Evolutionary conservation across 2,113 vertebrate species (phyloP).

Genomic region (Zosterops japonicus): DNA sequence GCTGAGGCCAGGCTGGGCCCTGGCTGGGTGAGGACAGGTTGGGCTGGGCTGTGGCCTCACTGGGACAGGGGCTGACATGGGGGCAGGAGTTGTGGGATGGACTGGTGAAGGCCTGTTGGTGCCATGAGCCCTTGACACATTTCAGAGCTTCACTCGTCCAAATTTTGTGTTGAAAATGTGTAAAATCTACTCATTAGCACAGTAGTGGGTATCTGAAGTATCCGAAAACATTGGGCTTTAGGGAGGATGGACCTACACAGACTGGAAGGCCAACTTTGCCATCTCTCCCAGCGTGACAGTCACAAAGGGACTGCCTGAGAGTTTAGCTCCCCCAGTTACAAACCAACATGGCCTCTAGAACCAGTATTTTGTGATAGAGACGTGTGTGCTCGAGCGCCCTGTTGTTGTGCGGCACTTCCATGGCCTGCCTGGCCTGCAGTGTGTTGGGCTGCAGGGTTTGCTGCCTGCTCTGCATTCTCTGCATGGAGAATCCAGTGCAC

Average conservation of each 20-base stretch:
- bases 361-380: neutral
- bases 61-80: neutral
- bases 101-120: neutral
- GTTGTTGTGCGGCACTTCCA: accelerated
- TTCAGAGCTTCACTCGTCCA: neutral
- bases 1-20: neutral
- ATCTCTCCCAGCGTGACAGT: neutral
- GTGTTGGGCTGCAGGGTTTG: accelerated
- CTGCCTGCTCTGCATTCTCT: neutral
- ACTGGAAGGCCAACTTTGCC: neutral
- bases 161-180: neutral
- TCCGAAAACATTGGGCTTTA: accelerated
- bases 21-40: accelerated
- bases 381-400: accelerated
- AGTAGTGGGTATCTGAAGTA: neutral
- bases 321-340: neutral
- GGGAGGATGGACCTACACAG: neutral
- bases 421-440: neutral
- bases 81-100: accelerated
- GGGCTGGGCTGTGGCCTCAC: neutral
- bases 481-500: neutral
- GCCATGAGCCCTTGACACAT: accelerated
- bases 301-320: neutral
- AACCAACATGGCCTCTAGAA: accelerated
- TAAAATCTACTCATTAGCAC: neutral